Percentiles rank a stretch among this genome's conserved stretches.
These are phyloP conservation scores for Byasa hedistus DNA, from an alignment of 2,888 invertebrate genomes.

Conservation along the genomic window DNA sequence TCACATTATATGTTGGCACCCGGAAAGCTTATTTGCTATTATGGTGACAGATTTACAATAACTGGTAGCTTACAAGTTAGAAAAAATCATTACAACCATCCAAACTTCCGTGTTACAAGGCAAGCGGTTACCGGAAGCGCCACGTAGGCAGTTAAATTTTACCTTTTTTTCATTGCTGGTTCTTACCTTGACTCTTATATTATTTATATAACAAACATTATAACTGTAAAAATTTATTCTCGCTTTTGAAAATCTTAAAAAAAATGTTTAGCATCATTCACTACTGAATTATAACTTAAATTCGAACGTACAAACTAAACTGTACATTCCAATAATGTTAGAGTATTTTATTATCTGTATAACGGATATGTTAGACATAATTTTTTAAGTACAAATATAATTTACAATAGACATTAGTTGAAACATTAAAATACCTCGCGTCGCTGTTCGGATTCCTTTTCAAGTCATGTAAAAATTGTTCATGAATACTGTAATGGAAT, in stretches of 20 bases:
- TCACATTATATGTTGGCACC: too few species aligned
- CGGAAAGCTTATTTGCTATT: too few species aligned
- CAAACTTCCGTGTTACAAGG: neutral
- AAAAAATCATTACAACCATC: neutral
- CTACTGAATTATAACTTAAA: too few species aligned
- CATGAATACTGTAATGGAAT: slow-evolving; percentile 24
- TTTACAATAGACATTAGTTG: slow-evolving; percentile 30
- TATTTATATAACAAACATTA: too few species aligned
- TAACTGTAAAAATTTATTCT: too few species aligned
- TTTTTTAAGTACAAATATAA: slow-evolving; percentile 38
- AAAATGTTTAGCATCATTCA: too few species aligned
- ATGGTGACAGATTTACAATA: too few species aligned
- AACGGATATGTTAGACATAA: slow-evolving; percentile 27
- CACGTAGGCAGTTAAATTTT: neutral
- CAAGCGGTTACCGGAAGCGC: neutral
- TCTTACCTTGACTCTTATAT: neutral
- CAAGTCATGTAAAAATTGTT: slow-evolving; percentile 28
- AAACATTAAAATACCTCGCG: slow-evolving; percentile 22
- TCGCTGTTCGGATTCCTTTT: slow-evolving; percentile 27
- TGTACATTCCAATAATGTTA: slow-evolving; percentile 14
- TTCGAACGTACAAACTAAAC: neutral
- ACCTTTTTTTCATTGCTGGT: neutral
- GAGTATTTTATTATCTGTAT: neutral
- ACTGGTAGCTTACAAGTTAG: too few species aligned
- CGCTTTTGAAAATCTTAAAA: too few species aligned